Evolutionary conservation across 2,888 invertebrate species (phyloP).

Genomic region (Sarcophaga variegata): DNA sequence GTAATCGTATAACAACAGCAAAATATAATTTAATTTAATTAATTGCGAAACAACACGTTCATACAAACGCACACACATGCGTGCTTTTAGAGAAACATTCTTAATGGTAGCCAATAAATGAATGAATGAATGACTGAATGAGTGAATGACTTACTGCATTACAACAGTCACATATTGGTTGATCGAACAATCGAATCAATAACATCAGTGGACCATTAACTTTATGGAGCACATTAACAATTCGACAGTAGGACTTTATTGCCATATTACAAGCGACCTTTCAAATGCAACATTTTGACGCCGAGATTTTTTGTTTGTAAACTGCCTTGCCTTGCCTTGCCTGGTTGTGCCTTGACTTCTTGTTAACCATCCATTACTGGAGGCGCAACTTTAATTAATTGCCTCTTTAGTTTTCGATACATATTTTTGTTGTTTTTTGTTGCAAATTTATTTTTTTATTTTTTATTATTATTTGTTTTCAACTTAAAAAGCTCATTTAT

Average conservation of each 20-base stretch:
- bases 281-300: constrained; percentile 19
- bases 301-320: constrained; percentile 28
- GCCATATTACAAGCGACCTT: constrained; percentile 4
- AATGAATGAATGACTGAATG: not conserved
- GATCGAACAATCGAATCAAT: constrained; percentile 19
- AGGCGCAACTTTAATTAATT: constrained; percentile 68
- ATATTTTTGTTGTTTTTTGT: constrained; percentile 1
- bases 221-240: constrained; percentile 51
- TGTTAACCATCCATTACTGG: constrained; percentile 42
- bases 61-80: not conserved
- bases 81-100: too few species aligned
- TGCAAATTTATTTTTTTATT: not conserved
- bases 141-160: constrained; percentile 22
- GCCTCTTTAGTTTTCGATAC: constrained; percentile 21
- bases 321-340: too few species aligned
- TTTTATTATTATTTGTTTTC: not conserved
- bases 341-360: not conserved
- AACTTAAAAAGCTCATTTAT: constrained; percentile 62
- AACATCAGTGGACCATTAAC: constrained; percentile 48
- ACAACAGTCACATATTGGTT: too few species aligned
- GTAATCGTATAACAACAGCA: constrained; percentile 47
- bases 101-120: not conserved
- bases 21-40: constrained; percentile 70
- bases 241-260: constrained; percentile 21
- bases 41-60: constrained; percentile 69